A percentile compares a stretch with the other conserved stretches of the same genome.
These are phyloP conservation scores for Oryzias melastigma DNA, from an alignment of 2,113 vertebrate species.

Conservation along the genomic window DNA sequence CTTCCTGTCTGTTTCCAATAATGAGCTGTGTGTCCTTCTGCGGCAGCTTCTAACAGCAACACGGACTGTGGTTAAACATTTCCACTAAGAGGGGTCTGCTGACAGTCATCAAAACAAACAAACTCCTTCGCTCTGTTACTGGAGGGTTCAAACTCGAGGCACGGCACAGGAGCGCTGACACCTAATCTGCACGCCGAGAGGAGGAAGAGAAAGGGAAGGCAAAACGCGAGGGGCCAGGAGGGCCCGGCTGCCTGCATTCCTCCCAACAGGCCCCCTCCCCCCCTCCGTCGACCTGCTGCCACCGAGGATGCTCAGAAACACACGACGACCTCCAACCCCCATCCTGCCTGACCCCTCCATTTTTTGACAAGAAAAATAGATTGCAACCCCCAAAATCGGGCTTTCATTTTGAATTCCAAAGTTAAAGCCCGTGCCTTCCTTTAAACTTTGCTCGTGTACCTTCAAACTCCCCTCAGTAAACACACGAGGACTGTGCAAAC, in stretches of 20 bases:
- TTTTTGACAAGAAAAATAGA: background rate
- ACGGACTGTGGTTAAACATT: conserved; percentile 62
- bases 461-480: conserved; percentile 49
- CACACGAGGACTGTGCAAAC: conserved; percentile 38
- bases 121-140: conserved; percentile 43
- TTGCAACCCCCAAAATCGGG: no score
- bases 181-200: conserved; percentile 51
- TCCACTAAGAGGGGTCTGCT: conserved; percentile 42
- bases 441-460: conserved; percentile 16
- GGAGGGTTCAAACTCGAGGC: conserved; percentile 51
- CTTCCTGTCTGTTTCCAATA: conserved; percentile 43
- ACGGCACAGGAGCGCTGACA: conserved; percentile 56
- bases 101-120: conserved; percentile 66
- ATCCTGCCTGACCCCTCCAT: background rate
- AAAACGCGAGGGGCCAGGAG: conserved; percentile 34
- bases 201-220: conserved; percentile 24
- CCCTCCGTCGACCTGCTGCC: conserved; percentile 74
- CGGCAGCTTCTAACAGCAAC: conserved; percentile 42
- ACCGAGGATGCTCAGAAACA: conserved; percentile 77
- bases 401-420: no score
- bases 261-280: conserved; percentile 74
- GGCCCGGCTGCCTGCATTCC: conserved; percentile 87
- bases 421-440: background rate
- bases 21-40: conserved; percentile 37
- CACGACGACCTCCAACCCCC: conserved; percentile 29